Base-by-base conservation (phyloP, 2,888 invertebrate species). In the Oscheius sp. region DNA sequence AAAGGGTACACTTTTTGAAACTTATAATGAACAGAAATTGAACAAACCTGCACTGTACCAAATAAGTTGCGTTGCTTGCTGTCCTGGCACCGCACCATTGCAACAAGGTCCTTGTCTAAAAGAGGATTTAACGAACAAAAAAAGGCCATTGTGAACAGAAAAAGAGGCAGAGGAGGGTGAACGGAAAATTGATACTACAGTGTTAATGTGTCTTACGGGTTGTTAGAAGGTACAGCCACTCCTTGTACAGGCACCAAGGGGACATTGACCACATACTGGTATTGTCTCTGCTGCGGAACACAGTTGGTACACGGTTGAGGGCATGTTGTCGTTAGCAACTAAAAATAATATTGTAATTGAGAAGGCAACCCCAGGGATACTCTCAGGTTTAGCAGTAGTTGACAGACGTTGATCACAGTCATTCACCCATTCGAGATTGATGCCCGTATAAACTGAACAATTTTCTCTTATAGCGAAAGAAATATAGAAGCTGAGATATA, bases 191-290 rank as follows among this genome's bases (percentile, higher is more conserved):
- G 23, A 3, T 13, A 5, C 13, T 27, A 25, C 21, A 12, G 9
- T 18, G 63, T n/a, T 63, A 35, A 7, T 13, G 43, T 43, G 25
- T 45, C 66, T 66, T 52, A 66, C 66, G 49, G 66, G 55, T 9
- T 70, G 49, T 70, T 70, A 46, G 70, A 45, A 49, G 70, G 70
- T 29, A 70, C 59, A 12, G 70, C 70, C 18, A 70, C 70, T 52
- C 59, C 70, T 70, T 70, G 70, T 13, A 70, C 70, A 16, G 70
- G 70, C 6, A 59, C 70, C 45, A 70, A 16, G 2, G 76, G 77
- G 29, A 77, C 71, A 64, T 77, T 76, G 29, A 79, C 52, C 2
- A 80, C 77, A 68, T 80, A 80, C 75, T 76, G 76, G 64, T 76
- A 77, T 63, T 78, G 72, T 35, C 25, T 46, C 43, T 66, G 71